A percentile compares a stretch with the other conserved stretches of the same genome.
Conservation (phyloP, 2,888 invertebrate genomes). For the Leptinotarsa tumamoca region DNA sequence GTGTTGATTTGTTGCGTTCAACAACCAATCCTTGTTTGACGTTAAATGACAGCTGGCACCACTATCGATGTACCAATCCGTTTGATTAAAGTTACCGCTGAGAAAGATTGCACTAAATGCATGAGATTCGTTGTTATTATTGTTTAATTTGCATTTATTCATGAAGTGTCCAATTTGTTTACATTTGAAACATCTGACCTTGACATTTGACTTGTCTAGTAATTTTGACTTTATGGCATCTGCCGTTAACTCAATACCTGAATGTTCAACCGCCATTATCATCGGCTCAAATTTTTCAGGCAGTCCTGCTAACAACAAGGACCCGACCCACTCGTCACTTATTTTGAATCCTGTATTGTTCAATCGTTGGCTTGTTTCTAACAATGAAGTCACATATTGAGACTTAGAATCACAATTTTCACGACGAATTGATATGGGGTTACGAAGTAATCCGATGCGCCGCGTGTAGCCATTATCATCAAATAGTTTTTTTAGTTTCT, state of each 20-base stretch:
- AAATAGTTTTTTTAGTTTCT: too few species aligned
- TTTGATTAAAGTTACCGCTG: slow-evolving; percentile 25
- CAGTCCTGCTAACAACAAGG: slow-evolving; percentile 47
- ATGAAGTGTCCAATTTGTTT: slow-evolving; percentile 2
- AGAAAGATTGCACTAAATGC: slow-evolving; percentile 27
- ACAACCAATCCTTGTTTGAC: too few species aligned
- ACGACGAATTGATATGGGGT: too few species aligned
- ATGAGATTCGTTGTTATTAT: slow-evolving; percentile 8
- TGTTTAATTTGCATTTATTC: background rate
- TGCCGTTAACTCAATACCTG: slow-evolving; percentile 46
- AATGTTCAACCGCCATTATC: slow-evolving; percentile 53
- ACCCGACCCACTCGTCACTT: too few species aligned
- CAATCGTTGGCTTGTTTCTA: slow-evolving; percentile 47
- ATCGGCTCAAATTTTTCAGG: slow-evolving; percentile 48
- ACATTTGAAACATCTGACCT: slow-evolving; percentile 4
- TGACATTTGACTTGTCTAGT: slow-evolving; percentile 27
- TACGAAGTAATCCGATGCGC: too few species aligned
- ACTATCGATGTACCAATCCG: too few species aligned
- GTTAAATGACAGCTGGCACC: too few species aligned
- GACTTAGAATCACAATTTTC: too few species aligned
- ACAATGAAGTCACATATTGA: too few species aligned
- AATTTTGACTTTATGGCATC: slow-evolving; percentile 53
- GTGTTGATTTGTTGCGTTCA: too few species aligned
- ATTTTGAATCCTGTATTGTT: slow-evolving; percentile 44
- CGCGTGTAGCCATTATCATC: too few species aligned